Conservation (phyloP, 1,140 invertebrate genomes). For the Papilio glaucus region DNA sequence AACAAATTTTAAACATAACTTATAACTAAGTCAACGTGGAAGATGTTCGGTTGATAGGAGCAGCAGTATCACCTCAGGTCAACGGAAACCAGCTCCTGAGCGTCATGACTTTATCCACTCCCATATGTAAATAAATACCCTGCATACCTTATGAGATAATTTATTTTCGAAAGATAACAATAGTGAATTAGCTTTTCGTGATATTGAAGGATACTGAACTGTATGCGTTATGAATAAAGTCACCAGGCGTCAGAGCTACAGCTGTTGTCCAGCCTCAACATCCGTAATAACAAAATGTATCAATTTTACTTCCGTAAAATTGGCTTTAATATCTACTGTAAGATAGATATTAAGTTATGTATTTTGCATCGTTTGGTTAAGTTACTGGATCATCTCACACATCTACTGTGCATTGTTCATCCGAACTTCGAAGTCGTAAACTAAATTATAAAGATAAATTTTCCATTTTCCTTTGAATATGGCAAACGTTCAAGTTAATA, state of each 20-base stretch:
- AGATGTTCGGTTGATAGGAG: slow-evolving; percentile 74
- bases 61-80: slow-evolving; percentile 80
- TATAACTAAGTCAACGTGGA: slow-evolving; percentile 77
- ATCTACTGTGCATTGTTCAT: slow-evolving; percentile 29
- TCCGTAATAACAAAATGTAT: slow-evolving; percentile 38
- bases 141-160: not conserved
- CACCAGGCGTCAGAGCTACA: slow-evolving; percentile 43
- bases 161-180: not conserved
- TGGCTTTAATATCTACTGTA: no score
- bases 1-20: slow-evolving; percentile 70
- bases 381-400: slow-evolving; percentile 54
- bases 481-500: no score
- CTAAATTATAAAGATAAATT: not conserved
- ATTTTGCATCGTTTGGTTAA: not conserved
- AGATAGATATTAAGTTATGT: no score
- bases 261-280: slow-evolving; percentile 41
- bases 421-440: not conserved
- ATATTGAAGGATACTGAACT: not conserved
- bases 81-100: slow-evolving; percentile 59
- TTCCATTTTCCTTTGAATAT: no score
- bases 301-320: no score
- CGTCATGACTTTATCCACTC: slow-evolving; percentile 44
- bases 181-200: not conserved
- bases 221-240: slow-evolving; percentile 38
- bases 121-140: slow-evolving; percentile 37